Percentiles rank a stretch among this genome's conserved stretches.
These are phyloP conservation scores for Shargacucullia verbasci DNA, from an alignment of 2,888 invertebrate genomes.

Conservation along the genomic window DNA sequence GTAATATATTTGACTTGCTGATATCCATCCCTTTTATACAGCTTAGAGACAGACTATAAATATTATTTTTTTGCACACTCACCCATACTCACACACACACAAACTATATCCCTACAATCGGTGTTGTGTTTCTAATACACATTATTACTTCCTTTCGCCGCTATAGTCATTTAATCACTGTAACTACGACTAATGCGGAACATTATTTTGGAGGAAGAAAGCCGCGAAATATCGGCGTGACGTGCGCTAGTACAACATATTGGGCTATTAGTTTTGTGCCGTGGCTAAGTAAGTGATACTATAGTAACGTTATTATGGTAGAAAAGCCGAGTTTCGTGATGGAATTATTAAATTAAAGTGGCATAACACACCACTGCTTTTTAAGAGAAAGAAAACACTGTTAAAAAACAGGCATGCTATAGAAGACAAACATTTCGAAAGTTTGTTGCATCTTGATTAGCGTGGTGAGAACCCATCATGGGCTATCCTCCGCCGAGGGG, in stretches of 20 bases:
- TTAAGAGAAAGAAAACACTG: too few relatives aligned
- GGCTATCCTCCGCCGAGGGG: too few relatives aligned
- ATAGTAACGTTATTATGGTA: conserved; percentile 19
- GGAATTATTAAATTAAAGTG: too few relatives aligned
- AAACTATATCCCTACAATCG: conserved; percentile 58
- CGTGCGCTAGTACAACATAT: conserved; percentile 80
- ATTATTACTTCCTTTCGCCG: conserved; percentile 77
- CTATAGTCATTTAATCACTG: conserved; percentile 86
- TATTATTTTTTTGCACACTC: conserved; percentile 1
- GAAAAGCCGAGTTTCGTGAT: too few relatives aligned
- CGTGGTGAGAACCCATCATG: too few relatives aligned
- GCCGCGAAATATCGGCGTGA: conserved; percentile 78
- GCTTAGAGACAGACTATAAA: too few relatives aligned
- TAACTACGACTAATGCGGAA: conserved; percentile 84
- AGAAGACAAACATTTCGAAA: too few relatives aligned
- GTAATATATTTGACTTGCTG: too few relatives aligned
- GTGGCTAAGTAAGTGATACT: conserved; percentile 36
- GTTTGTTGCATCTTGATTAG: too few relatives aligned
- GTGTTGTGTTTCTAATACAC: conserved; percentile 68
- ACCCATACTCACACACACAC: conserved; percentile 25
- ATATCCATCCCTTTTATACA: too few relatives aligned
- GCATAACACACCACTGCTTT: too few relatives aligned
- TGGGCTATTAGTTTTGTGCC: conserved; percentile 63
- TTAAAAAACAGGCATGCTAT: too few relatives aligned
- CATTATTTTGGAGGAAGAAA: conserved; percentile 84